Base-by-base conservation (phyloP, 2,888 invertebrate genomes). In the Timema podura region DNA sequence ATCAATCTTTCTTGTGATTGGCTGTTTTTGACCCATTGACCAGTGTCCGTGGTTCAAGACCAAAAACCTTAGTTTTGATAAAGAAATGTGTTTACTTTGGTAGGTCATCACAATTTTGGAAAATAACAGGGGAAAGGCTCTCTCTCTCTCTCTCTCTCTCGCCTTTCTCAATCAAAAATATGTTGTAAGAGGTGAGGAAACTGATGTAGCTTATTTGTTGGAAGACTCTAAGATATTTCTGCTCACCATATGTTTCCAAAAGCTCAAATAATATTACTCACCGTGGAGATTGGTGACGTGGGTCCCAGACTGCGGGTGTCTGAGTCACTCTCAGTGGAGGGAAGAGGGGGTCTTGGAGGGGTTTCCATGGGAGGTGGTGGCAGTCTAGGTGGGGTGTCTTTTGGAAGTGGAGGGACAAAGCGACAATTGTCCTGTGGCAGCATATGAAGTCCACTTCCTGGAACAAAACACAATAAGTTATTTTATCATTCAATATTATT, bases 311-410 rank as follows among this genome's bases (percentile, higher is more conserved):
- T 59, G 8, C 59, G 16, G 30, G 59, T 30, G 30, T 59, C 59
- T 30, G 59, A 59, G 59, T 59, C 59, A 59, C 59, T 59, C 16
- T 59, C 59, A 30, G 45, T 59, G 13, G 59, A 59, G 9, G 59
- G 45, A 16, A 13, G 59, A 8, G 59, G 5, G 7, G 59, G 59
- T 59, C 59, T 59, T 30, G 59, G 59, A 30, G 59, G 59, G 30
- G 59, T 71, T 49, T 70, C 68, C 44, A 77, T 44, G 70, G 77
- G 64, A 64, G 77, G 74, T 65, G 78, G 73, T 16, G 79, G 64
- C 45, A 69, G 67, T 0, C 80, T 80, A 0, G 81, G 81, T 2
- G 82, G 82, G 6, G 81, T 82, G 48, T 85, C 78, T 73, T 75
- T 78, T 6, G 80, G 81, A 45, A 79, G 75, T 15, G 80, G 80